phyloP scores from a whole-genome alignment of 1,140 invertebrate genomes.

The Stenopsyche tienmushanensis region DNA sequence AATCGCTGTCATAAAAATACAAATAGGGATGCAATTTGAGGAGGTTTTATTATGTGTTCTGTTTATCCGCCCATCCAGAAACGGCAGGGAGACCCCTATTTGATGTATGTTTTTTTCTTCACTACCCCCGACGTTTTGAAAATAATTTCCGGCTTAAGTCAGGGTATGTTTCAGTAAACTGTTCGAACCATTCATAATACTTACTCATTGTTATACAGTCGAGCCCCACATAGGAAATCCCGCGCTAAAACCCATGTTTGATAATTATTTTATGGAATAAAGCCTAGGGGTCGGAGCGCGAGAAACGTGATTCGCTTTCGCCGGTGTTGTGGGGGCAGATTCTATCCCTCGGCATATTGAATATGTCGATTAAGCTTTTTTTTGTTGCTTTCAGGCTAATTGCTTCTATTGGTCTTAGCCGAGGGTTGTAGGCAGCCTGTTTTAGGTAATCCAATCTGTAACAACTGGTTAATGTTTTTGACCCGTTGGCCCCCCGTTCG shows the following conservation, averaged over 20 bases:
- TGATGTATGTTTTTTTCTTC: too few species aligned
- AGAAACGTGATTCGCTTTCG: constrained; percentile 17
- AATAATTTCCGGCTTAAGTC: constrained; percentile 30
- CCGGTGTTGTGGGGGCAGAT: constrained; percentile 6
- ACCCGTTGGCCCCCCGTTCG: not conserved
- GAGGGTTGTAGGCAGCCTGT: constrained; percentile 13
- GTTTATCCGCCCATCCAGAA: too few species aligned
- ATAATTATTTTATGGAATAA: constrained; percentile 30
- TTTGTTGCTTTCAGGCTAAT: constrained; percentile 37
- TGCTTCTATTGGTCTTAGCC: constrained; percentile 23
- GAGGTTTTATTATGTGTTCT: too few species aligned
- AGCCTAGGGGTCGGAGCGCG: constrained; percentile 5
- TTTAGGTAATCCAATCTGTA: constrained; percentile 29
- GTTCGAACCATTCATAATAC: not conserved
- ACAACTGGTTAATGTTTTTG: constrained; percentile 27
- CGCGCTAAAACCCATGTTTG: constrained; percentile 23
- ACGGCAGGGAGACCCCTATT: too few species aligned
- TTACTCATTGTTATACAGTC: constrained; percentile 13
- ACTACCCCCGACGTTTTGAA: too few species aligned
- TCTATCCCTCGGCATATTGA: constrained; percentile 19
- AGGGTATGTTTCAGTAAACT: not conserved
- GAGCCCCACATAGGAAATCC: not conserved
- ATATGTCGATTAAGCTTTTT: constrained; percentile 36
- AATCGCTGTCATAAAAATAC: too few species aligned
- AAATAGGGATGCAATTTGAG: too few species aligned